Base-by-base conservation (phyloP, 2,888 invertebrate species). In the Tuberolachnus salignus region DNA sequence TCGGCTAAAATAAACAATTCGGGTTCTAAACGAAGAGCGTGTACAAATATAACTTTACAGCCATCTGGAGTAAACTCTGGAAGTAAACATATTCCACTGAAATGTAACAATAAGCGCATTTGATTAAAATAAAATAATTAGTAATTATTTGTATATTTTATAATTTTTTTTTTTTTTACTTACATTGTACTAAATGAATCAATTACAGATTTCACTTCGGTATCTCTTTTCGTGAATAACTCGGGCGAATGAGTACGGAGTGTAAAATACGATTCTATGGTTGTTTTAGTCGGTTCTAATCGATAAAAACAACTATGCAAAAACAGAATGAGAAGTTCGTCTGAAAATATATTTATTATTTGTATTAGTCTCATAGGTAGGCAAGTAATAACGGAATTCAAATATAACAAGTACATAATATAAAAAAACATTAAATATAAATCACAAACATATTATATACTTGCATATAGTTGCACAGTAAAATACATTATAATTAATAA, bases 241-340 rank as follows among this genome's bases (percentile, higher is more conserved):
- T 81, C 81, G 1, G 81, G 80, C 11, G 81, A 80, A 26, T 80
- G 71, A 13, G 82, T 81, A n/a, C 81, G 73, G n/a, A 82, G 75
- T 3, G 81, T 82, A 55, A 81, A 82, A 73, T 80, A 81, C 16
- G 80, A 80, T 55, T 82, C 82, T 13, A 82, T 81, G 0, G 81
- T 81, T 13, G 23, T 26, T 80, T 82, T 82, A 11, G 81, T 82
- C 14, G 73, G 64, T 71, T 82, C 82, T 51, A 82, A 64, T 26
- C 80, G 75, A 55, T 80, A 82, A 44, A 80, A 81, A 51, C 82
- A 82, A 44, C 82, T 82, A 34, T 82, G 82, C 26, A 81, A 70
- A 74, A 82, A 81, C 14, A 81, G 23, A 21, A 67, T 23, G 1
- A 81, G 51, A 14, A 64, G 57, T 42, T 81, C 80, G 13, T 81